Evolutionary conservation across 1,140 invertebrate species (phyloP), one percentile per base, ranked within the genome.

Genomic region (Rhagoletis pomonella): DNA sequence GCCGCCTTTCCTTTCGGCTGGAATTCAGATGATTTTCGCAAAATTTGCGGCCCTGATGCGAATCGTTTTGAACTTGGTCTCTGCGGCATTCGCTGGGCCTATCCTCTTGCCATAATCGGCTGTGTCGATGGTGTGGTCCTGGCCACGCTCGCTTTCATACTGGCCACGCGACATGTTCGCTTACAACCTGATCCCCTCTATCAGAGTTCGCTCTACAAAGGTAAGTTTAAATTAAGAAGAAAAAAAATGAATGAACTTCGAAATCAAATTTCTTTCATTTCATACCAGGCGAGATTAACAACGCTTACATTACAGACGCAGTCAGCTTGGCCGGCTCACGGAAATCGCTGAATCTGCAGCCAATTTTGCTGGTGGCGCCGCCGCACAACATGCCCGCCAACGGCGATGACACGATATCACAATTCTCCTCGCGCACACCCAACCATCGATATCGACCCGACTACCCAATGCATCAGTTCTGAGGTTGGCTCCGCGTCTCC

Each of bases 21-120:
- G 98, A 96, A 97, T 90, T 95, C 97, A 14, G 94, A 95, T 1
- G 94, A 95, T 87, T 97, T 99, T 9, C 95, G 96, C 85, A 95
- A 96, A 89, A 97, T 99, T 0, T 99, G 99, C 91, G 98, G 98
- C 0, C 95, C 96, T 12, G 94, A 96, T 9, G 96, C 97, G 1
- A 95, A 95, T 89, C 95, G 95, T 58, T 98, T 96, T 92, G 94
- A 95, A 90, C 94, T 96, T 89, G 96, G 96, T 64, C 95, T 96
- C 10, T 99, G 99, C 92, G 96, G 96, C 60, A 95, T 99, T 19
- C 95, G 98, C 89, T 99, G 99, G 99, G 98, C 98, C 0, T 99
- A 98, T 94, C 95, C 99, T 7, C 94, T 99, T 87, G 98, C 98
- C 14, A 96, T 98, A 84, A 98, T 99, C 81, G 97, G 97, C 0